Base-by-base conservation (phyloP, 2,888 invertebrate species). In the Danaus chrysippus region DNA sequence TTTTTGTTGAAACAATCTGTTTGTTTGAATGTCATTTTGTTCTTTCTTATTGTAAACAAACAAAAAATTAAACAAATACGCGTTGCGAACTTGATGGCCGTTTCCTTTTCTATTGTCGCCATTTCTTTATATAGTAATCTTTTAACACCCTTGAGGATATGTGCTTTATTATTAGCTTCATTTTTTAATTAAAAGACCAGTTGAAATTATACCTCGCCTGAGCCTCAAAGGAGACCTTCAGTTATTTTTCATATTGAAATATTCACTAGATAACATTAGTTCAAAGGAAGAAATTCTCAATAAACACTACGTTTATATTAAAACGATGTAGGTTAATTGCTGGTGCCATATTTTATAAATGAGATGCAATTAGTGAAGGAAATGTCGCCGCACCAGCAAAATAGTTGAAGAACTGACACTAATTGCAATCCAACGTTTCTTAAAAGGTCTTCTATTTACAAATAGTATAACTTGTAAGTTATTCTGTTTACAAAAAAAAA, bases 1-100 rank as follows among this genome's bases (percentile, higher is more conserved):
- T 84, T 79, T 34, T 64, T 71, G 58, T 70, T 68, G 62, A 86
- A 87, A 62, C 81, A 84, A 64, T 82, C 81, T 15, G 75, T 71
- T 74, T 80, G 81, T 63, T 76, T 76, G 15, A 19, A 23, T 23
- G 19, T 23, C 62, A 66, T 64, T 42, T 13, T 59, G 57, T 17
- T 57, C 41, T 53, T 11, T 41, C 46, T 46, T 42, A 23, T n/a
- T 55, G 44, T 41, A 41, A 49, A 46, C 19, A 46, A 19, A n/a
- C n/a, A n/a, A n/a, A n/a, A n/a, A 42, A 19, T 42, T 46, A 15
- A 13, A 49, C n/a, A 44, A 23, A 15, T 3, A 10, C 15, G 34
- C 44, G 44, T 53, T 53, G 42, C n/a, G 44, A 17, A 42, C 41
- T 34, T 1, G 9, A 17, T 3, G 3, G 15, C 17, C 17, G 17